These are phyloP conservation scores for Camponotus pennsylvanicus DNA, from an alignment of 1,140 invertebrate species.

Conservation along the genomic window DNA sequence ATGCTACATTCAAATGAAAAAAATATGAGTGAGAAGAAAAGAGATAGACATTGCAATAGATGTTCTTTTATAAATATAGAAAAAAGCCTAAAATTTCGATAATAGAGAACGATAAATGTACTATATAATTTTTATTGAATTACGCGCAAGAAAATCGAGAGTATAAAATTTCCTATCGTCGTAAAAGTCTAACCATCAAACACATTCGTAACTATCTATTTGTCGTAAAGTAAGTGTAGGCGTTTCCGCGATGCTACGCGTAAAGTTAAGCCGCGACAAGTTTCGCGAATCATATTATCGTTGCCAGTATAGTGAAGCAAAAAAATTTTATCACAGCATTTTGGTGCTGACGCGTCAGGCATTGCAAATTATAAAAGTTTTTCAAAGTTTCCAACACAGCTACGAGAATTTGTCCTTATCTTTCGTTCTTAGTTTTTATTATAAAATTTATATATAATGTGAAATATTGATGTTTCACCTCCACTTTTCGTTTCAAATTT, in stretches of 20 bases:
- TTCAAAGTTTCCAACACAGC: neutral
- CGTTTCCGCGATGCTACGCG: neutral
- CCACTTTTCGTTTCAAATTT: neutral
- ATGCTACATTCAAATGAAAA: too few species aligned
- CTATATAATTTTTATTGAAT: slow-evolving; percentile 2
- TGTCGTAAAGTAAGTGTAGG: slow-evolving; percentile 40
- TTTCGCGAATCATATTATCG: slow-evolving; percentile 52
- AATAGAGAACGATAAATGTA: neutral
- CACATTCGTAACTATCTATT: slow-evolving; percentile 40
- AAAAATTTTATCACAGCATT: slow-evolving; percentile 38
- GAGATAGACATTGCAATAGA: too few species aligned
- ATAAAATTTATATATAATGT: neutral
- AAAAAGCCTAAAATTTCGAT: neutral
- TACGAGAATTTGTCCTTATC: neutral
- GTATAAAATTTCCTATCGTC: slow-evolving; percentile 30
- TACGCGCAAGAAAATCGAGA: neutral
- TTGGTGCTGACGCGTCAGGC: neutral
- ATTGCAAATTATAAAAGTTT: neutral
- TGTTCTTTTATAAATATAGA: too few species aligned
- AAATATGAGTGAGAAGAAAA: too few species aligned
- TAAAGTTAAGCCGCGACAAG: slow-evolving; percentile 24
- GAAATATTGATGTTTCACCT: neutral
- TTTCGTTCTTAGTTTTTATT: neutral
- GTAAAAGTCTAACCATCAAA: slow-evolving; percentile 53
- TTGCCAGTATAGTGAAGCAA: neutral